Conservation (phyloP, 2,888 invertebrate species). For the Conistra vaccinii region DNA sequence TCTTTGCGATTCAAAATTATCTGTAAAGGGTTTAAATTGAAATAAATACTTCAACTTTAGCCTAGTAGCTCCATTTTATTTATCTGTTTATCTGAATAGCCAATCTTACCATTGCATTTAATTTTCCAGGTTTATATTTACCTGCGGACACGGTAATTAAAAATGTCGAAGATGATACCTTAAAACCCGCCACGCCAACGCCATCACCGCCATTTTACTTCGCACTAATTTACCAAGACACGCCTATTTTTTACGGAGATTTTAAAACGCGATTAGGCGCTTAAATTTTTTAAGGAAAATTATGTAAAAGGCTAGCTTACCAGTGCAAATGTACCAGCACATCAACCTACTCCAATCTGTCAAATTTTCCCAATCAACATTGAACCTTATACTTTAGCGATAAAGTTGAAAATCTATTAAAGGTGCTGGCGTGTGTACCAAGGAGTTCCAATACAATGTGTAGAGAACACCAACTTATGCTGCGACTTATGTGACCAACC, state of each 20-base stretch:
- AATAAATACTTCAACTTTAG: background rate
- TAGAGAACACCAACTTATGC: background rate
- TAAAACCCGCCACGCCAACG: background rate
- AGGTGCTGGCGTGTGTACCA: background rate
- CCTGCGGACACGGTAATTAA: constrained; percentile 7
- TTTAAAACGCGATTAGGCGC: constrained; percentile 2
- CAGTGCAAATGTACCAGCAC: background rate
- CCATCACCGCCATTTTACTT: constrained; percentile 53
- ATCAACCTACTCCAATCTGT: too few species aligned
- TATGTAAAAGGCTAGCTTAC: background rate
- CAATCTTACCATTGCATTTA: background rate
- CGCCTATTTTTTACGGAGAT: constrained; percentile 62
- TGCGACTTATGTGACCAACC: too few species aligned
- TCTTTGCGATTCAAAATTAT: background rate
- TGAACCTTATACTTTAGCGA: too few species aligned
- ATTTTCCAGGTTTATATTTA: constrained; percentile 46
- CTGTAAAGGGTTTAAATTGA: background rate
- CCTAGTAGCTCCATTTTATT: background rate
- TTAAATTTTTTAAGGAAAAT: background rate
- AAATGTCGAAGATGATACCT: background rate
- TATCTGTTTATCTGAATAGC: background rate
- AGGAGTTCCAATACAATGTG: background rate
- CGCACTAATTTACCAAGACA: constrained; percentile 61
- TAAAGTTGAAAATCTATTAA: too few species aligned
- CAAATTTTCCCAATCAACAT: too few species aligned